Base-by-base conservation (phyloP, 2,113 vertebrate species). In the Caranx melampygus region DNA sequence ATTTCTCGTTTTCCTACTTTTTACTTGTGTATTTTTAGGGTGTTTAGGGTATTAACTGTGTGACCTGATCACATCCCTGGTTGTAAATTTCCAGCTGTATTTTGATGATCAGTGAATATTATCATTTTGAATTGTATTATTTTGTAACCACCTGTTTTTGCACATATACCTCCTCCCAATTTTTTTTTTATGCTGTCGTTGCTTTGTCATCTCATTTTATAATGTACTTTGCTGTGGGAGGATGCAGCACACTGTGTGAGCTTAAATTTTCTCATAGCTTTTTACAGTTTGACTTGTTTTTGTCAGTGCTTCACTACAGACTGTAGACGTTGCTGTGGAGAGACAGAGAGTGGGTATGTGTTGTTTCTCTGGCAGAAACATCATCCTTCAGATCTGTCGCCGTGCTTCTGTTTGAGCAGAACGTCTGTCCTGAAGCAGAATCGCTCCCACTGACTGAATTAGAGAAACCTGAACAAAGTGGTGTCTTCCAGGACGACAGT, bases 151-250 rank as follows among this genome's bases (percentile, higher is more conserved):
- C 62, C 47, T 78, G 12, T 75, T 82, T 88, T 87, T 90, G 84
- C 84, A 90, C 84, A 87, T 63, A n/a, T 40, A 60, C 76, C 70
- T 84, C 77, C 72, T 79, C 67, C 57, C 18, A 65, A 26, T 83
- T 47, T 65, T 6, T 61, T 70, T 35, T 34, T n/a, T 6, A 71
- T 88, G 87, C 81, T 90, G 79, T 69, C 21, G 44, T 79, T 21
- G 34, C 76, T 77, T 51, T 51, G 12, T 91, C 86, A 89, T 89
- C 89, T 90, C 84, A 80, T 49, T 74, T 69, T 78, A 40, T 72
- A 81, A 79, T 70, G 69, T 69, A 61, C 52, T 57, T 71, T 65
- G 34, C 69, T 79, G 64, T 72, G 42, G 64, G 71, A 70, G 75
- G 67, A 65, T 4, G 67, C 37, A 65, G 31, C 33, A 21, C 67